These are phyloP conservation scores for Xenops minutus DNA, from an alignment of 2,797 vertebrate species.

Conservation along the genomic window DNA sequence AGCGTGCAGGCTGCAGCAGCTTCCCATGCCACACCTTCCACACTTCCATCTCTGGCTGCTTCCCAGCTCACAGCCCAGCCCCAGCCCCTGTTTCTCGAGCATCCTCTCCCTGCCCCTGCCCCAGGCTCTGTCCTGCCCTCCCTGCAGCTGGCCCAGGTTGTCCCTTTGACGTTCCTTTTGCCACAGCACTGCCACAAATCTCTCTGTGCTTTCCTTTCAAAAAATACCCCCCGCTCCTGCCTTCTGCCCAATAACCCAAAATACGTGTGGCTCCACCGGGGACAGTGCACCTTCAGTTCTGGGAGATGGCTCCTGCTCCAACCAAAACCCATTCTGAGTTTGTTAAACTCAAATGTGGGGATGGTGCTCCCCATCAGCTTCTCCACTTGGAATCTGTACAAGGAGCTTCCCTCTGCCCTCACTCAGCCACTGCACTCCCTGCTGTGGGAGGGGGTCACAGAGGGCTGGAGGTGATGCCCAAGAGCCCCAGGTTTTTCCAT, in stretches of 20 bases:
- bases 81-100: fast-evolving
- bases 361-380: neutral
- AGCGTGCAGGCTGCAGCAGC: neutral
- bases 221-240: neutral
- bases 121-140: neutral
- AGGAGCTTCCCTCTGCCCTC: neutral
- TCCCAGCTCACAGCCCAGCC: neutral
- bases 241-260: neutral
- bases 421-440: neutral
- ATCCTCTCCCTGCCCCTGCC: neutral
- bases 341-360: neutral
- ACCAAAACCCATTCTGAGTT: neutral
- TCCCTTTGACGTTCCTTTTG: neutral
- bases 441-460: neutral
- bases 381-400: fast-evolving
- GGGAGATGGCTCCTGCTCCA: neutral
- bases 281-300: neutral
- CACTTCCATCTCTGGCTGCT: neutral
- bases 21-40: neutral
- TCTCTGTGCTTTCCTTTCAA: neutral
- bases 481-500: neutral
- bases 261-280: neutral
- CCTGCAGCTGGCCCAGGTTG: fast-evolving
- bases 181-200: neutral
- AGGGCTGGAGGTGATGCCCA: neutral